These are phyloP conservation scores for Tenebrosternarchus preto DNA, from an alignment of 2,113 vertebrate genomes.

Conservation along the genomic window DNA sequence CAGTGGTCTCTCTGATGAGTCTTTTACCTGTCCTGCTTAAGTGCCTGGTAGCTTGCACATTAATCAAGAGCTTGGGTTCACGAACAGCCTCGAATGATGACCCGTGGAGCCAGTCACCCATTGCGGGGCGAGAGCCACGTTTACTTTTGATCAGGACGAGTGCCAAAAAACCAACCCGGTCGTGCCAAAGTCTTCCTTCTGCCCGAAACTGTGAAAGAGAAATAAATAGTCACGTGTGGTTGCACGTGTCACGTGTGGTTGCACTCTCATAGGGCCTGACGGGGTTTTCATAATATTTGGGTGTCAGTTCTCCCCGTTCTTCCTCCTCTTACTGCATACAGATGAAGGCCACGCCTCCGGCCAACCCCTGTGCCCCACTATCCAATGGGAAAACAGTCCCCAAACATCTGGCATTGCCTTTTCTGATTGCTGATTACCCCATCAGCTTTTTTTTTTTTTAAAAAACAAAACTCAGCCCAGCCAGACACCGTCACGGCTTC, in stretches of 20 bases:
- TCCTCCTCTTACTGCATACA: slow-evolving; percentile 20
- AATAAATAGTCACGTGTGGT: slow-evolving; percentile 6
- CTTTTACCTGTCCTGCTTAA: neutral
- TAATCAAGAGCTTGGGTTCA: neutral
- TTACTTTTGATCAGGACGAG: too few relatives aligned
- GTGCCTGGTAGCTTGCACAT: neutral
- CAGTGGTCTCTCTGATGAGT: neutral
- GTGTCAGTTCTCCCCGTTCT: slow-evolving; percentile 36
- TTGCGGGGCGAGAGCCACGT: too few relatives aligned
- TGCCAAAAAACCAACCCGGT: neutral
- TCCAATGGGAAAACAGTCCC: slow-evolving; percentile 60
- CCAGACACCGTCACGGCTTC: slow-evolving; percentile 44
- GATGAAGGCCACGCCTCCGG: slow-evolving; percentile 52
- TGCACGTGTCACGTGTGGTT: neutral
- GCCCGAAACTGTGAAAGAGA: neutral
- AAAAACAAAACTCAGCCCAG: slow-evolving; percentile 46
- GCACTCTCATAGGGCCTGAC: slow-evolving; percentile 16
- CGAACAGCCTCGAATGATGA: neutral
- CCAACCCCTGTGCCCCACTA: neutral
- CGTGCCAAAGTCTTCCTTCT: neutral
- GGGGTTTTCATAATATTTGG: slow-evolving; percentile 54
- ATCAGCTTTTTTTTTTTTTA: slow-evolving; percentile 56
- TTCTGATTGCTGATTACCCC: slow-evolving; percentile 72
- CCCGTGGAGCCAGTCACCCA: too few relatives aligned
- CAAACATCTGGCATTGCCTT: slow-evolving; percentile 63